Evolutionary conservation across 92 coral and sea anemone species (phyloP).

Genomic region (Actinernus sp.): DNA sequence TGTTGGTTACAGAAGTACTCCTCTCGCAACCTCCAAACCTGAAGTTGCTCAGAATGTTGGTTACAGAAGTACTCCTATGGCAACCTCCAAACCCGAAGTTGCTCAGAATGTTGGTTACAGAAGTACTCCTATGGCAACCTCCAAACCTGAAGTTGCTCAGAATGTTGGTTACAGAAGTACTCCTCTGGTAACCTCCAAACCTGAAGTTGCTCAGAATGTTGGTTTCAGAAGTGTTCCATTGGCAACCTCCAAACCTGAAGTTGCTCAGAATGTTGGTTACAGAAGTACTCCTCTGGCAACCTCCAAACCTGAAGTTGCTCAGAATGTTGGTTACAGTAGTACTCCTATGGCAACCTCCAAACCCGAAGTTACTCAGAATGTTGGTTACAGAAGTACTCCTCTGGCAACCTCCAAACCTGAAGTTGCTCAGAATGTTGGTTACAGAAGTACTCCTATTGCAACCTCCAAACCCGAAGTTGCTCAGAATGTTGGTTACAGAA

Average conservation of each 20-base stretch:
- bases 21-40: neutral
- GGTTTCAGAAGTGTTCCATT: neutral
- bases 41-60: neutral
- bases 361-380: neutral
- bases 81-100: neutral
- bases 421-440: neutral
- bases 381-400: neutral
- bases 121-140: too few relatives aligned
- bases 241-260: neutral
- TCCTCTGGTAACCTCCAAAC: too few relatives aligned
- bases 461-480: neutral
- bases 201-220: too few relatives aligned
- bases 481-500: neutral
- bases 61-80: neutral
- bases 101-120: neutral
- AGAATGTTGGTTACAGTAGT: neutral
- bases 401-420: neutral
- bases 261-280: neutral
- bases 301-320: neutral
- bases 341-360: too few relatives aligned
- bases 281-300: neutral
- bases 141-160: neutral
- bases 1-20: neutral
- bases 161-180: neutral
- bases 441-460: neutral